These are phyloP conservation scores for Corythornis madagascariensis DNA, from an alignment of 2,113 vertebrate genomes.

Conservation along the genomic window DNA sequence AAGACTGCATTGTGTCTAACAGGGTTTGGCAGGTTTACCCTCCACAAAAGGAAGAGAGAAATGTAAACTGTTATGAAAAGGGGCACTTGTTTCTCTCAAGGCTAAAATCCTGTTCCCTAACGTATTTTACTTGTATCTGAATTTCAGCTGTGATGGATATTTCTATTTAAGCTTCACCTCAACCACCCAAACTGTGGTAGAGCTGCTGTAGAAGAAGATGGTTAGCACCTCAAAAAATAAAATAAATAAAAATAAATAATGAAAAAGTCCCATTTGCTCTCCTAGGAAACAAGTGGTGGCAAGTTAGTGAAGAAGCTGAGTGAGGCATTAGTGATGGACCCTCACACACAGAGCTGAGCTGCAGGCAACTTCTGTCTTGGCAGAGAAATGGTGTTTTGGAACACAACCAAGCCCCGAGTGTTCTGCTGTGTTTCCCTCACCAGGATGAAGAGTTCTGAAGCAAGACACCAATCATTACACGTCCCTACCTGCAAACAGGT, in stretches of 20 bases:
- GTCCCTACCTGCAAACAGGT: conserved; percentile 20
- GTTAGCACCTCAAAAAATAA: not conserved
- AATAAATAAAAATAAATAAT: not conserved
- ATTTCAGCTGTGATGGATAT: not conserved
- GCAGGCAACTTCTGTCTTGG: not conserved
- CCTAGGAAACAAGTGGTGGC: not conserved
- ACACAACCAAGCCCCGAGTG: not conserved
- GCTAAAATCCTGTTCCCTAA: not conserved
- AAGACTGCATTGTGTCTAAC: not conserved
- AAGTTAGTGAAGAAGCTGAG: not conserved
- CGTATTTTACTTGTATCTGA: not conserved
- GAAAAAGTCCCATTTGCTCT: not conserved
- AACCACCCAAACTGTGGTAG: not conserved
- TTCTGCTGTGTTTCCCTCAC: not conserved
- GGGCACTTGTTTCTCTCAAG: not conserved
- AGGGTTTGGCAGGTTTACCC: not conserved
- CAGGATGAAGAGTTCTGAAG: conserved; percentile 7
- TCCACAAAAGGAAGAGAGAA: not conserved
- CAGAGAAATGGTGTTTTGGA: not conserved
- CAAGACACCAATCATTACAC: not conserved
- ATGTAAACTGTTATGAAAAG: not conserved
- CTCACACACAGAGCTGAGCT: not conserved
- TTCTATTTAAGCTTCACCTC: not conserved
- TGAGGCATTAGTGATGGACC: not conserved
- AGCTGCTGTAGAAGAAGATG: not conserved